Conservation (phyloP, 2,113 vertebrate species). For the Ceuthmochares aereus region DNA sequence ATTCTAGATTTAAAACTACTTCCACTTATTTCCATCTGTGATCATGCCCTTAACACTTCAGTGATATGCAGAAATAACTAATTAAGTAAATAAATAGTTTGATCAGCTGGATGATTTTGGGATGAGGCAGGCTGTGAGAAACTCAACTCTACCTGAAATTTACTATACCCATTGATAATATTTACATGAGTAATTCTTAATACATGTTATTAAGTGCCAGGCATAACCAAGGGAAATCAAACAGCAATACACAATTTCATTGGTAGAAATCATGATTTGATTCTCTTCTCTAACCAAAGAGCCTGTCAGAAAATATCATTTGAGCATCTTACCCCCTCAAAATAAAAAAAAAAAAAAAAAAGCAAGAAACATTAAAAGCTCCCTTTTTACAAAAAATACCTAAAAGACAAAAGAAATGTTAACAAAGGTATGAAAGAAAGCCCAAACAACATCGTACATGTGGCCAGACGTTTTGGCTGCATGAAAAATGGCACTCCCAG, state of each 20-base stretch:
- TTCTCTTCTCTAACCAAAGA: not conserved
- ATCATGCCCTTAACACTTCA: not conserved
- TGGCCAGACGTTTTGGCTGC: not conserved
- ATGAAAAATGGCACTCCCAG: not conserved
- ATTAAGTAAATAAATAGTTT: not conserved
- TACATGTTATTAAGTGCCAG: not conserved
- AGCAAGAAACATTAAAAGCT: not conserved
- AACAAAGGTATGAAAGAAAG: not conserved
- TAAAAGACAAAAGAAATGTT: not conserved
- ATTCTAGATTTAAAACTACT: not conserved
- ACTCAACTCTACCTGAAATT: not conserved
- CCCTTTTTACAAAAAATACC: not conserved
- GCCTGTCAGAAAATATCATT: not conserved
- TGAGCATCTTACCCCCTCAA: not conserved
- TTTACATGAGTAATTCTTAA: not conserved
- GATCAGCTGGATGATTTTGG: not conserved
- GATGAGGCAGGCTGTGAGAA: not conserved
- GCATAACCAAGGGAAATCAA: not conserved
- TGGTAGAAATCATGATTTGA: not conserved
- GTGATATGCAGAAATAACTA: not conserved
- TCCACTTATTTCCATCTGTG: not conserved
- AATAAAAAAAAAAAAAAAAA: not conserved
- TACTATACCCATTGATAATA: not conserved
- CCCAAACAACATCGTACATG: accelerated
- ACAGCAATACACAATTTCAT: not conserved